A percentile compares a stretch with the other conserved stretches of the same genome.
phyloP scores from a whole-genome alignment of 2,113 vertebrate species.

The Merops nubicus region DNA sequence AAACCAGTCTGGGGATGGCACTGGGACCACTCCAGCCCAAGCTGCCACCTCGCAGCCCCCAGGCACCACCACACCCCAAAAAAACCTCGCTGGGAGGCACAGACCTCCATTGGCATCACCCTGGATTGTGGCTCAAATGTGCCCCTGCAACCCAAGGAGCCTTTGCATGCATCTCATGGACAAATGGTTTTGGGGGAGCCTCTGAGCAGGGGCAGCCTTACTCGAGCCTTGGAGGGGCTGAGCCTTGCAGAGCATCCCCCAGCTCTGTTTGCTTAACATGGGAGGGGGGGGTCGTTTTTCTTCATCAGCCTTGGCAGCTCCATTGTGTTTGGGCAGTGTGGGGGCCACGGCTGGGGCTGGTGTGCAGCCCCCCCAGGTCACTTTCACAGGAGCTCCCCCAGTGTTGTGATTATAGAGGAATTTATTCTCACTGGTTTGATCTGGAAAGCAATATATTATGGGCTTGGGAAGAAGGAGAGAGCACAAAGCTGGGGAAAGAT shows the following conservation, averaged over 20 bases:
- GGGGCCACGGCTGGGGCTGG: background rate
- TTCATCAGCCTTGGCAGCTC: background rate
- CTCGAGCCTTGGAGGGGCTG: background rate
- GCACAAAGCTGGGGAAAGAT: background rate
- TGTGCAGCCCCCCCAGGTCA: too few species aligned
- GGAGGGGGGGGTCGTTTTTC: background rate
- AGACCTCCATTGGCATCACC: accelerated
- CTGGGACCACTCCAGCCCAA: background rate
- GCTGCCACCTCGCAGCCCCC: accelerated
- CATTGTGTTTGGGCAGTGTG: accelerated
- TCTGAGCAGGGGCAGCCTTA: background rate
- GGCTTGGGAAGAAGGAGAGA: background rate
- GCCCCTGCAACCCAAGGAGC: background rate
- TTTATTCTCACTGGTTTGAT: accelerated
- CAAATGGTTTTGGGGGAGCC: accelerated
- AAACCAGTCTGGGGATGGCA: background rate
- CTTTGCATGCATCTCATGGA: accelerated
- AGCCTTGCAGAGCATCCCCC: background rate
- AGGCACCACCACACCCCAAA: background rate
- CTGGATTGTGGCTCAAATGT: accelerated
- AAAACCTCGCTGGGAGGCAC: accelerated
- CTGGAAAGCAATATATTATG: background rate
- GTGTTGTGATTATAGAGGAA: background rate
- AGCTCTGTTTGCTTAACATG: accelerated
- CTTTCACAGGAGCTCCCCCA: background rate